phyloP scores from a whole-genome alignment of 1,140 invertebrate species.

The Arctopsyche grandis region DNA sequence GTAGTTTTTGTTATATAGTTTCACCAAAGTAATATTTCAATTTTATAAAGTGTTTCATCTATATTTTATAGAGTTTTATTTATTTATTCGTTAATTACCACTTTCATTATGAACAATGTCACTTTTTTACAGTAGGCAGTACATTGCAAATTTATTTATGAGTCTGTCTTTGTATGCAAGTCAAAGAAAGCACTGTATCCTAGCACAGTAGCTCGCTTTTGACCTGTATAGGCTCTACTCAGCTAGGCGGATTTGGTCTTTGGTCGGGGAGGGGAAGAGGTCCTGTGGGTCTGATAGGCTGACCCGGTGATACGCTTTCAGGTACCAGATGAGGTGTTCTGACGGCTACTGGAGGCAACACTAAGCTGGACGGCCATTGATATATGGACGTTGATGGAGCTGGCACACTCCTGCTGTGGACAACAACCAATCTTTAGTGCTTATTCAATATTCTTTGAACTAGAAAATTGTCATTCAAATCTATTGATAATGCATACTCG shows the following conservation, averaged over 20 bases:
- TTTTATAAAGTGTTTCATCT: too few species aligned
- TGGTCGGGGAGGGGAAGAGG: slow-evolving; percentile 61
- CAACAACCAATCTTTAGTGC: background rate
- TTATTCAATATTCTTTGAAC: too few species aligned
- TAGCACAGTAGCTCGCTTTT: slow-evolving; percentile 67
- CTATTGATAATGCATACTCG: too few species aligned
- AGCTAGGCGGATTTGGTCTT: slow-evolving; percentile 64
- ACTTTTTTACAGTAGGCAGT: background rate
- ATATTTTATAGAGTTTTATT: too few species aligned
- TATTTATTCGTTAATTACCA: background rate
- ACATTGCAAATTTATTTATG: too few species aligned
- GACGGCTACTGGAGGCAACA: slow-evolving; percentile 75
- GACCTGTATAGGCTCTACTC: slow-evolving; percentile 63
- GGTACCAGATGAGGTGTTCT: slow-evolving; percentile 78
- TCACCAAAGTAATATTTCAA: too few species aligned
- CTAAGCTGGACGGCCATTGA: slow-evolving; percentile 78
- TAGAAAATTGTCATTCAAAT: background rate
- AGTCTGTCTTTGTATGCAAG: slow-evolving; percentile 5
- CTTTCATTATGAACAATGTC: background rate
- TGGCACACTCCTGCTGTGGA: slow-evolving; percentile 65
- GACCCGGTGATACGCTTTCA: slow-evolving; percentile 67
- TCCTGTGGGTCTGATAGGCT: slow-evolving; percentile 55
- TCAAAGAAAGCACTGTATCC: slow-evolving; percentile 22
- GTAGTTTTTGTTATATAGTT: background rate
- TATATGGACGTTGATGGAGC: slow-evolving; percentile 67